Conservation (phyloP, 2,888 invertebrate species). For the Smittia aterrima region DNA sequence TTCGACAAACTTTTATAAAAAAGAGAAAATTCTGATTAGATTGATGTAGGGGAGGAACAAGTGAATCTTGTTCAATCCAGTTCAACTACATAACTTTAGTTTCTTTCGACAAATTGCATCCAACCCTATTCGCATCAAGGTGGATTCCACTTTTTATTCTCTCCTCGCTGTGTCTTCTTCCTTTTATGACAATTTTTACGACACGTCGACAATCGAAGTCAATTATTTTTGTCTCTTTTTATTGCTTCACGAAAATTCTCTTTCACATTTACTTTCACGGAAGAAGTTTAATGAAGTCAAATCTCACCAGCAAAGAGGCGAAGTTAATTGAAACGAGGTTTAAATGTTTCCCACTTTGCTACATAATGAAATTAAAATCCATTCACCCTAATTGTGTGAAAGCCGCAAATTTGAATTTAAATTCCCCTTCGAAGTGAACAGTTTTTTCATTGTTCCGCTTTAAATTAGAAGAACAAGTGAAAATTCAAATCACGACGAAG, state of each 20-base stretch:
- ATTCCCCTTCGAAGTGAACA: constrained; percentile 4
- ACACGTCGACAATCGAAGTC: neutral
- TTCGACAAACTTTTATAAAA: constrained; percentile 11
- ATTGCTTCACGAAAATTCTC: neutral
- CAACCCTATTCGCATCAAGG: constrained; percentile 39
- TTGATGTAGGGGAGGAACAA: constrained; percentile 38
- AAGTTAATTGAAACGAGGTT: constrained; percentile 16
- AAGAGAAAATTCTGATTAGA: constrained; percentile 21
- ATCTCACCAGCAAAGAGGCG: neutral
- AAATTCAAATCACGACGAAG: constrained; percentile 13
- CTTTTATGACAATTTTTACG: constrained; percentile 13
- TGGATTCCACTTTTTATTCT: constrained; percentile 9
- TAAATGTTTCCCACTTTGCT: constrained; percentile 18
- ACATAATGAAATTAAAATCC: constrained; percentile 23
- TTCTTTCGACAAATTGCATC: constrained; percentile 36
- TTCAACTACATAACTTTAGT: constrained; percentile 24
- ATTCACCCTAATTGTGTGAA: constrained; percentile 30
- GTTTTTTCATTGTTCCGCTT: constrained; percentile 8
- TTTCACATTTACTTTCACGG: neutral
- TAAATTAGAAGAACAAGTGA: constrained; percentile 1
- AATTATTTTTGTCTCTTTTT: constrained; percentile 7
- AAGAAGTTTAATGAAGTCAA: neutral
- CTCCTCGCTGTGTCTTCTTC: neutral
- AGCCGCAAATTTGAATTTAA: constrained; percentile 14
- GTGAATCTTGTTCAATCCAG: constrained; percentile 12